These are phyloP conservation scores for Macrosoma leucophasiata DNA, from an alignment of 2,888 invertebrate species.

Conservation along the genomic window DNA sequence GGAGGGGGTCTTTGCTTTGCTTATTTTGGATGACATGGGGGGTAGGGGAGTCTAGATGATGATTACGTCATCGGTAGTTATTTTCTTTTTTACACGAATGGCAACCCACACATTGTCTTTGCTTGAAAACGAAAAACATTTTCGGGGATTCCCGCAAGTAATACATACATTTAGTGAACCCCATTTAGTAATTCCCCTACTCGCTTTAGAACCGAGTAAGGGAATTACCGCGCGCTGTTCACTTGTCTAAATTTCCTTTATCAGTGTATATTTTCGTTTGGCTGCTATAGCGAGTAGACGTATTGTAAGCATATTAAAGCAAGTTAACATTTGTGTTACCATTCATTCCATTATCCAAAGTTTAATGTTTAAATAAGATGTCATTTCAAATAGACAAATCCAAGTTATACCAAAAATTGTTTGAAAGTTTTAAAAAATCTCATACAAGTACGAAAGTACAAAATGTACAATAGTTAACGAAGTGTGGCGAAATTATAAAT, in stretches of 20 bases:
- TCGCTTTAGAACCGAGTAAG: constrained; percentile 1
- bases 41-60: too few species aligned
- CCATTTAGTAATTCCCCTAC: too few species aligned
- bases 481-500: constrained; percentile 26
- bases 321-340: constrained; percentile 11
- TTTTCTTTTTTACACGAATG: too few species aligned
- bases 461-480: constrained; percentile 27
- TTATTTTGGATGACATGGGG: too few species aligned
- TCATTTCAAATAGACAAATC: constrained; percentile 20
- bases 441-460: constrained; percentile 26
- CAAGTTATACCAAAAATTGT: constrained; percentile 25
- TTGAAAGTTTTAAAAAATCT: constrained; percentile 22
- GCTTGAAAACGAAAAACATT: constrained; percentile 41
- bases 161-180: constrained; percentile 1
- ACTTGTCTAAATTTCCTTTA: constrained; percentile 2
- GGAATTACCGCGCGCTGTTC: constrained; percentile 3
- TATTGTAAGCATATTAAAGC: too few species aligned
- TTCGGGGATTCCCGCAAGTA: too few species aligned
- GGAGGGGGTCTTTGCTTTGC: too few species aligned
- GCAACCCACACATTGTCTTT: constrained; percentile 38
- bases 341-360: constrained; percentile 8
- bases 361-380: constrained; percentile 9
- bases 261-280: constrained; percentile 1
- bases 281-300: constrained; percentile 3
- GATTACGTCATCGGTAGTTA: too few species aligned